Evolutionary conservation across 2,888 invertebrate species (phyloP).

Genomic region (Silvanus unidentatus): DNA sequence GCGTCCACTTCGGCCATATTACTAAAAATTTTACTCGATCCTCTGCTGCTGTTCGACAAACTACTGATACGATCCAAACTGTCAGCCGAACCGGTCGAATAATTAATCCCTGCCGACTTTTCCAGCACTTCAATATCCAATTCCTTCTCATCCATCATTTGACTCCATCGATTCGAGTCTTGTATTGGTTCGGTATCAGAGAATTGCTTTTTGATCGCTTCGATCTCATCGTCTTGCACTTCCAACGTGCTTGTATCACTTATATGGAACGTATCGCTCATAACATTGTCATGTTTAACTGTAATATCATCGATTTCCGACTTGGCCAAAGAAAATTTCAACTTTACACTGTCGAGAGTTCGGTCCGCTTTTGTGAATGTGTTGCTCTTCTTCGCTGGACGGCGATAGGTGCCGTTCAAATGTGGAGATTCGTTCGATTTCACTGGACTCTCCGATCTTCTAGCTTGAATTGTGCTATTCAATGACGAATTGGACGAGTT

Average conservation of each 20-base stretch:
- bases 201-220: constrained; percentile 22
- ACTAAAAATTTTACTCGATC: constrained; percentile 39
- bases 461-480: constrained; percentile 1
- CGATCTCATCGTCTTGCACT: constrained; percentile 15
- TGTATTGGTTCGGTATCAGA: constrained; percentile 14
- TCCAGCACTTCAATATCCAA: not conserved
- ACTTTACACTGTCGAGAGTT: constrained; percentile 15
- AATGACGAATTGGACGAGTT: too few relatives aligned
- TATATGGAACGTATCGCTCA: too few relatives aligned
- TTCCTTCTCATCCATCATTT: not conserved
- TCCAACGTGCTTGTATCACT: too few relatives aligned
- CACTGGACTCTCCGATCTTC: constrained; percentile 2
- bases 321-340: constrained; percentile 21
- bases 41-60: constrained; percentile 39
- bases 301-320: constrained; percentile 12
- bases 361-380: constrained; percentile 28
- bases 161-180: constrained; percentile 13
- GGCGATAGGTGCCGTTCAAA: constrained; percentile 16
- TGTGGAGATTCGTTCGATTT: constrained; percentile 11
- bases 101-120: constrained; percentile 1
- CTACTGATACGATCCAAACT: constrained; percentile 44
- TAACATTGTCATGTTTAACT: not conserved
- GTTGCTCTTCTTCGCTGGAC: constrained; percentile 21
- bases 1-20: constrained; percentile 43
- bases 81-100: constrained; percentile 40